phyloP scores from a whole-genome alignment of 1,140 invertebrate species.

The Brachionus plicatilis region DNA sequence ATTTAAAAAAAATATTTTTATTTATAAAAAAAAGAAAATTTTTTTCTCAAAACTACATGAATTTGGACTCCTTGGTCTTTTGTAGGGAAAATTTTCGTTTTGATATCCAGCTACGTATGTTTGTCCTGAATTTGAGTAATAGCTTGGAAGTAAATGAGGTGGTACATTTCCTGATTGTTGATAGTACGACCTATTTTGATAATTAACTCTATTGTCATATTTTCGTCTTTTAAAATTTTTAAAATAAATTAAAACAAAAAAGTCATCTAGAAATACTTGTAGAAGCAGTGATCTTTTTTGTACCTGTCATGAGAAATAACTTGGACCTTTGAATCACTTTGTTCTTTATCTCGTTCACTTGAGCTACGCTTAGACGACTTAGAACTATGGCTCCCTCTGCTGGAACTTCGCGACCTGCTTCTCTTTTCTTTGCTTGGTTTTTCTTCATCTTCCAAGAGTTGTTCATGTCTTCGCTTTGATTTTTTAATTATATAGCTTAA shows the following conservation, averaged over 20 bases:
- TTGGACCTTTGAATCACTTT: background rate
- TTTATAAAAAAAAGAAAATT: background rate
- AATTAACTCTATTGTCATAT: background rate
- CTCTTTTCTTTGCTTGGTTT: background rate
- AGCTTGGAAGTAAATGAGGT: background rate
- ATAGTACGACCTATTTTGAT: background rate
- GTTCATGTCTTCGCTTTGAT: slow-evolving; percentile 15
- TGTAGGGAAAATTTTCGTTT: background rate
- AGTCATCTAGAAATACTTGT: background rate
- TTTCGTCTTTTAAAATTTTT: background rate
- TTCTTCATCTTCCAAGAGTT: background rate
- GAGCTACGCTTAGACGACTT: background rate
- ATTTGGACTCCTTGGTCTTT: background rate
- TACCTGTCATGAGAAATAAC: background rate
- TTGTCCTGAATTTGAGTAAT: background rate
- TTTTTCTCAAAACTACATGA: background rate
- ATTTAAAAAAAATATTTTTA: background rate
- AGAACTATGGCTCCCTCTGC: background rate
- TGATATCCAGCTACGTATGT: background rate
- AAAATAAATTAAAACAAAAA: too few relatives aligned
- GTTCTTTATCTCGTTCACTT: background rate
- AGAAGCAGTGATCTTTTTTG: background rate
- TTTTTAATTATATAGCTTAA: slow-evolving; percentile 22
- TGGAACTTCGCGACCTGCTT: background rate
- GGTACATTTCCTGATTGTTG: background rate